Conservation (phyloP, 1,140 invertebrate species). For the Amphibalanus amphitrite region DNA sequence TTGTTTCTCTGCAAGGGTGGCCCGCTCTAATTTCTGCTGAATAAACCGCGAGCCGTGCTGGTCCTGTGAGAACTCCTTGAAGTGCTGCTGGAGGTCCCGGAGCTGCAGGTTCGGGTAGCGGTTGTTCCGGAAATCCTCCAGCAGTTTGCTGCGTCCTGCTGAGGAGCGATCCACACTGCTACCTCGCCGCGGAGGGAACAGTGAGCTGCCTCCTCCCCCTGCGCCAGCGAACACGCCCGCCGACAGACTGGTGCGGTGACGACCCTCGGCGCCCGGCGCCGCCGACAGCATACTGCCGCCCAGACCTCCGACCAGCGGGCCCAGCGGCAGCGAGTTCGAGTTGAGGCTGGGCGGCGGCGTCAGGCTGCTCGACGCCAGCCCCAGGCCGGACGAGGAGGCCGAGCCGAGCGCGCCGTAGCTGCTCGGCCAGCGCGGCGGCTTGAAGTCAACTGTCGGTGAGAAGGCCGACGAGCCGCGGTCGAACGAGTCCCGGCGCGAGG, state of each 20-base stretch:
- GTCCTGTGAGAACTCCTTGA: constrained; percentile 98
- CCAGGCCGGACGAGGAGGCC: constrained; percentile 25
- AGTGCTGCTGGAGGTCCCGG: constrained; percentile 78
- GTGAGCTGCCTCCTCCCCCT: constrained; percentile 16
- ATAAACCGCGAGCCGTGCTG: constrained; percentile 98
- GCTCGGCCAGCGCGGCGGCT: constrained; percentile 41
- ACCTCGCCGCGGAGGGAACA: constrained; percentile 22
- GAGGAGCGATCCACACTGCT: constrained; percentile 34
- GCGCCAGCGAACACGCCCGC: constrained; percentile 31
- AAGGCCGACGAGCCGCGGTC: constrained; percentile 58
- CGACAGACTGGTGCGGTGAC: constrained; percentile 48
- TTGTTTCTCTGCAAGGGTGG: constrained; percentile 86
- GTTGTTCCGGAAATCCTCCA: constrained; percentile 80
- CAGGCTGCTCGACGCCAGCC: constrained; percentile 32
- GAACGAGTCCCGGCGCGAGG: constrained; percentile 55
- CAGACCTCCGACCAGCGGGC: constrained; percentile 23
- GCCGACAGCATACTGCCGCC: constrained; percentile 41
- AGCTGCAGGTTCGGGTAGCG: constrained; percentile 82
- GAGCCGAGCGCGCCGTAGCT: constrained; percentile 42
- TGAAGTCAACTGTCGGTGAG: constrained; percentile 54
- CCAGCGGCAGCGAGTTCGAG: constrained; percentile 26
- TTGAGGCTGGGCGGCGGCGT: constrained; percentile 18
- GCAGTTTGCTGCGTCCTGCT: constrained; percentile 64
- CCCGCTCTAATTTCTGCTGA: constrained; percentile 95
- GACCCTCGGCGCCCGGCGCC: constrained; percentile 73